Evolutionary conservation across 1,140 invertebrate genomes (phyloP), one percentile per base, ranked within the genome.

Genomic region (Anastatus disparis): DNA sequence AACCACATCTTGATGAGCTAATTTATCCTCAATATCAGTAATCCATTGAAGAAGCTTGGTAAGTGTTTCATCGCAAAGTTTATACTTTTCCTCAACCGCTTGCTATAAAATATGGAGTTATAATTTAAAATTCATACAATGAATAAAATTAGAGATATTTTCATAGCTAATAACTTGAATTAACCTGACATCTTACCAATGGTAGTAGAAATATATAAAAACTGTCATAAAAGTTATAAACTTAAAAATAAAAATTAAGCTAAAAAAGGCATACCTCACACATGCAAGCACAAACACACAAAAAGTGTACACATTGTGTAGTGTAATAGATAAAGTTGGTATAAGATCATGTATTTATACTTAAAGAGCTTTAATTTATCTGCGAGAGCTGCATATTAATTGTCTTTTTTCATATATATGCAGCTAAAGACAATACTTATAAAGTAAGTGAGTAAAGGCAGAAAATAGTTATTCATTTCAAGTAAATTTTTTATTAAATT

Each of bases 71-170:
- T 93, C 93, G 86, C 92, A 97, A 77, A 93, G 89, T 84, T 91
- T 94, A 88, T 97, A 98, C 82, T 96, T 95, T 80, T 97, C 95
- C 85, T 96, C 93, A 74, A 97, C 92, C 77, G 94, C 94, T 94
- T 95, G 93, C 95, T 97, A 88, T 73, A 79, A 78, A 58, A 53
- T 29, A 2, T 12, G n/a, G 29, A 44, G 46, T 24, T 22, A 15
- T 20, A 38, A 12, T n/a, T 40, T 38, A 38, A 56, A 17, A n/a
- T n/a, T 8, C 9, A 52, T 2, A 9, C 17, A 27, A 52, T 10
- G 2, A 26, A 17, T 46, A 17, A 46, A 9, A 13, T 20, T 44
- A 9, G 17, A 44, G 22, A 48, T 17, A 48, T 48, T 48, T 20
- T n/a, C 3, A 20, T 2, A 3, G 10, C 22, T 22, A 17, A 9